Evolutionary conservation across 2,888 invertebrate species (phyloP).

Genomic region (Hyalella azteca): DNA sequence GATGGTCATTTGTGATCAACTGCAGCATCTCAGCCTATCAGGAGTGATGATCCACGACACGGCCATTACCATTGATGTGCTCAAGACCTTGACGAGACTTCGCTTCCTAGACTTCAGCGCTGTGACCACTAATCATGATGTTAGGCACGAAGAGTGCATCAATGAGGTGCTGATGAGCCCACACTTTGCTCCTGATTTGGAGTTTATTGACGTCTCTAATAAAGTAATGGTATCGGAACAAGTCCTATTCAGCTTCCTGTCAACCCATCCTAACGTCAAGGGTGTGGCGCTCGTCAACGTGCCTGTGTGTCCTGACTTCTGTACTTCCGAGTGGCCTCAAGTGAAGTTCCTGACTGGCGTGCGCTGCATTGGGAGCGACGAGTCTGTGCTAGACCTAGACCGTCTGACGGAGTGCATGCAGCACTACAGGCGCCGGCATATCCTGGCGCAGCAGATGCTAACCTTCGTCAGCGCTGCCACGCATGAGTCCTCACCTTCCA

Average conservation of each 20-base stretch:
- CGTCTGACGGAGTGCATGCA: slow-evolving; percentile 16
- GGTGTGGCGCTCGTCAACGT: slow-evolving; percentile 26
- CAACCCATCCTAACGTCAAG: background rate
- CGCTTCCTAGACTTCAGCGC: slow-evolving; percentile 4
- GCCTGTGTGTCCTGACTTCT: slow-evolving; percentile 19
- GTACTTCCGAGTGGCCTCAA: background rate
- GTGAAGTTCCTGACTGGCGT: too few relatives aligned
- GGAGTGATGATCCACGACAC: slow-evolving; percentile 27
- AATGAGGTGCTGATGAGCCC: background rate
- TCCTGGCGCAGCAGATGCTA: background rate
- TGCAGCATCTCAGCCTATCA: slow-evolving; percentile 11
- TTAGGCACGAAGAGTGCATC: slow-evolving; percentile 27
- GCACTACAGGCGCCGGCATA: background rate
- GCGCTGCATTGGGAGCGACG: background rate
- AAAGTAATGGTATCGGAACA: background rate
- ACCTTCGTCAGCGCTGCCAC: background rate
- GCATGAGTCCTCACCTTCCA: background rate
- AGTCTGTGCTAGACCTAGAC: too few relatives aligned
- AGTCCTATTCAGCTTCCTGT: background rate
- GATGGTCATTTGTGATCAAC: background rate
- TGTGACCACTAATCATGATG: background rate
- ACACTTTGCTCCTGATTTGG: background rate
- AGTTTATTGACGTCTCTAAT: slow-evolving; percentile 25
- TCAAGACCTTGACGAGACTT: slow-evolving; percentile 2
- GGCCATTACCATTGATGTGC: slow-evolving; percentile 9